These are phyloP conservation scores for Zoanthus solanderi DNA, from an alignment of 92 coral and sea anemone genomes.

Conservation along the genomic window DNA sequence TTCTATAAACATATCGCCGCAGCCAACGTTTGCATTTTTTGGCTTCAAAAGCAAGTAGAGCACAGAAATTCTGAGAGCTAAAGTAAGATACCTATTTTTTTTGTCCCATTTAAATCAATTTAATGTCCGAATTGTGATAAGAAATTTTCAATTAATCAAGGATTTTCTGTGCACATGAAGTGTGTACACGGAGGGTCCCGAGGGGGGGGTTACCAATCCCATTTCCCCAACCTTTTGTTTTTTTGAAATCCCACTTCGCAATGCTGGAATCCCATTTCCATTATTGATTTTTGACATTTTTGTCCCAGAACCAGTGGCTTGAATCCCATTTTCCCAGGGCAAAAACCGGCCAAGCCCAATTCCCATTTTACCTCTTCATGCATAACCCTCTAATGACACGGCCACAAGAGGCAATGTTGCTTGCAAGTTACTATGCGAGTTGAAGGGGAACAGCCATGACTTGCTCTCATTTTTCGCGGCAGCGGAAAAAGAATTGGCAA, in stretches of 20 bases:
- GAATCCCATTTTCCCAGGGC: too few species aligned
- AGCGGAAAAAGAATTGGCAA: slow-evolving; percentile 47
- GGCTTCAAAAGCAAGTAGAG: background rate
- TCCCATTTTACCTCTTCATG: too few species aligned
- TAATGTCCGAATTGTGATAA: slow-evolving; percentile 1
- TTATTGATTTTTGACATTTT: too few species aligned
- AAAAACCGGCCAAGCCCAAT: too few species aligned
- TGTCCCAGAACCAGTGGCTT: too few species aligned
- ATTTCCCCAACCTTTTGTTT: too few species aligned
- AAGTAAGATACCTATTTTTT: background rate
- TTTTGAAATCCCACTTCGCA: too few species aligned
- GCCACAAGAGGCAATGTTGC: slow-evolving; percentile 36
- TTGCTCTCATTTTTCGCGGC: slow-evolving; percentile 33
- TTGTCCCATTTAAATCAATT: background rate
- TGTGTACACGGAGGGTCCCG: background rate
- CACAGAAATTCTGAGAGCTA: slow-evolving; percentile 5
- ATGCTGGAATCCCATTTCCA: too few species aligned
- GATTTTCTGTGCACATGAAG: slow-evolving; percentile 13
- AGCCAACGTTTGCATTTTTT: slow-evolving; percentile 9
- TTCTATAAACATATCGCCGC: background rate
- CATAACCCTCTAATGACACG: background rate
- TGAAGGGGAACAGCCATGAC: slow-evolving; percentile 43
- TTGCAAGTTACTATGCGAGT: slow-evolving; percentile 38
- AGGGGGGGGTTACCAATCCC: too few species aligned
- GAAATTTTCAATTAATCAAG: slow-evolving; percentile 18